phyloP scores from a whole-genome alignment of 2,113 vertebrate species.

The Epinephelus cyanopodus region DNA sequence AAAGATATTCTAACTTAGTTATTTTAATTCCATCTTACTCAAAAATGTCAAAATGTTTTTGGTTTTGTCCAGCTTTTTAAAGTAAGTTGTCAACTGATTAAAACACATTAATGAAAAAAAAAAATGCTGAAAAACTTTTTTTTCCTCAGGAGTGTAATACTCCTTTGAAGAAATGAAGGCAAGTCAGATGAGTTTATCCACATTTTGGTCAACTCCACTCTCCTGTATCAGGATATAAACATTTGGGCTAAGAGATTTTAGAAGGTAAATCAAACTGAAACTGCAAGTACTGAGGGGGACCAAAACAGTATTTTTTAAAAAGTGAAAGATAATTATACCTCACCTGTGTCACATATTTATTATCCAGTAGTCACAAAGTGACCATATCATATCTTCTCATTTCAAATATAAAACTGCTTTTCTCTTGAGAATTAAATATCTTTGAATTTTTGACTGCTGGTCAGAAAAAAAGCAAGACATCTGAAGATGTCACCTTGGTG shows the following conservation, averaged over 20 bases:
- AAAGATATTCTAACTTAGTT: too few relatives aligned
- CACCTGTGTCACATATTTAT: not conserved
- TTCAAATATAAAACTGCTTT: not conserved
- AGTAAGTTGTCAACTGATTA: too few relatives aligned
- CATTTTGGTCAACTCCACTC: not conserved
- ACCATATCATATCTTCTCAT: not conserved
- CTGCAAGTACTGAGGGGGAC: too few relatives aligned
- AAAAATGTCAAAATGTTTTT: too few relatives aligned
- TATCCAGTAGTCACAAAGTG: not conserved
- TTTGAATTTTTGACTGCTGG: not conserved
- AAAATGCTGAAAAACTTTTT: too few relatives aligned
- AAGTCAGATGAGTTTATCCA: not conserved
- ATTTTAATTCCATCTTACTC: too few relatives aligned
- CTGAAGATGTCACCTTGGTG: not conserved
- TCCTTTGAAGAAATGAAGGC: not conserved
- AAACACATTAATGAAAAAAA: too few relatives aligned
- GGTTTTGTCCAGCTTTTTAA: too few relatives aligned
- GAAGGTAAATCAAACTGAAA: not conserved
- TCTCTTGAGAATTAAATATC: not conserved
- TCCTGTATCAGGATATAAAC: not conserved
- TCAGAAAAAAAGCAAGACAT: not conserved
- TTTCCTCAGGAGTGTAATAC: too few relatives aligned
- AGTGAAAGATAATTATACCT: not conserved
- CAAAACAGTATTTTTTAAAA: not conserved
- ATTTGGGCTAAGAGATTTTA: not conserved